Evolutionary conservation across 2,797 vertebrate species (phyloP).

Genomic region (Tachyglossus aculeatus): DNA sequence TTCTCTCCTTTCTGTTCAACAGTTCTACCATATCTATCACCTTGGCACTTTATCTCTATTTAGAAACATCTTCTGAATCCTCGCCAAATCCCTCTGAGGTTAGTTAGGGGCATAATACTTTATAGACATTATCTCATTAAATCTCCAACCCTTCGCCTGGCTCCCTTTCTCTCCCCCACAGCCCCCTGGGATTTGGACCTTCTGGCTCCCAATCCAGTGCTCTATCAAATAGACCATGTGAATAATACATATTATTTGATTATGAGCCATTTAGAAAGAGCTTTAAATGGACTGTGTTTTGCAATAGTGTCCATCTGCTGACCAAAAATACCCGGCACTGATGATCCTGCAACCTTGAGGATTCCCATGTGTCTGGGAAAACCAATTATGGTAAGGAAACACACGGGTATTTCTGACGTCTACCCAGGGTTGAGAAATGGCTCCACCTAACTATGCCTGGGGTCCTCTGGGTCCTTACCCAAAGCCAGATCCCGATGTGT

Average conservation of each 20-base stretch:
- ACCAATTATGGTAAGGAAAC: background rate
- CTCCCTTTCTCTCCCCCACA: background rate
- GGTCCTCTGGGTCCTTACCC: too few relatives aligned
- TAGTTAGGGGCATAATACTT: background rate
- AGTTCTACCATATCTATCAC: background rate
- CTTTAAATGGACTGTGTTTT: slow-evolving; percentile 7
- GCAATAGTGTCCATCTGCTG: background rate
- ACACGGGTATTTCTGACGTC: background rate
- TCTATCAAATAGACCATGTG: background rate
- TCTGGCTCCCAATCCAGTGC: background rate
- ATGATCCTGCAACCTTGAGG: background rate
- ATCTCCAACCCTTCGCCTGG: too few relatives aligned
- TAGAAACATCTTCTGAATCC: background rate
- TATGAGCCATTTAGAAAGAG: slow-evolving; percentile 10
- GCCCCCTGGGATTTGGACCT: background rate
- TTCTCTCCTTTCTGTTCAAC: background rate
- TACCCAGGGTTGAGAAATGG: too few relatives aligned
- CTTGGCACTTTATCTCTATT: background rate
- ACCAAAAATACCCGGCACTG: slow-evolving; percentile 5
- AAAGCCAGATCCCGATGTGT: too few relatives aligned
- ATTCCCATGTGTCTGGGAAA: background rate
- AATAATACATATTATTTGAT: slow-evolving; percentile 39
- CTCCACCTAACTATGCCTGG: too few relatives aligned
- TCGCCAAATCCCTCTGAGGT: background rate
- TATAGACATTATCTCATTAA: slow-evolving; percentile 27